Evolutionary conservation across 2,888 invertebrate species (phyloP).

Genomic region (Laothoe populi): DNA sequence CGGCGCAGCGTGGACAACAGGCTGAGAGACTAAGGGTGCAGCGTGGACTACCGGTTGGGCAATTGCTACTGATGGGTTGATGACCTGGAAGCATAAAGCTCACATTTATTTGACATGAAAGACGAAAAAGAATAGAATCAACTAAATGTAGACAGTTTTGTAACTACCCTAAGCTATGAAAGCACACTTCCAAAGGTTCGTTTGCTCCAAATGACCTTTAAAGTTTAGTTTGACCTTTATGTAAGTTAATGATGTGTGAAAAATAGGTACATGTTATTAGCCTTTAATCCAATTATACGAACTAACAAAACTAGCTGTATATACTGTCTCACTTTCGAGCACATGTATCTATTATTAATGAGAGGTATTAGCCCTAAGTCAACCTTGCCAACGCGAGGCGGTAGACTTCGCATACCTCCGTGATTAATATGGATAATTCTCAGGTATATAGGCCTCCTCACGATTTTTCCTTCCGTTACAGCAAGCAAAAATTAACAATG

Average conservation of each 20-base stretch:
- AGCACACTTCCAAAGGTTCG: not conserved
- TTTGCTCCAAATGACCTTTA: not conserved
- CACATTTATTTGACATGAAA: not conserved
- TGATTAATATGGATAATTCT: too few species aligned
- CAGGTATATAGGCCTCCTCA: too few species aligned
- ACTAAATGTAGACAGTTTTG: not conserved
- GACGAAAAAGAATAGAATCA: too few species aligned
- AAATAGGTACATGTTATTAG: not conserved
- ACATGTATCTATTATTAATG: too few species aligned
- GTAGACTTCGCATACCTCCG: too few species aligned
- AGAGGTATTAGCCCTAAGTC: too few species aligned
- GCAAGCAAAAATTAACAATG: too few species aligned
- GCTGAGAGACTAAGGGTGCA: conserved; percentile 50
- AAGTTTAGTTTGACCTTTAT: not conserved
- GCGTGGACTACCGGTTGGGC: conserved; percentile 45
- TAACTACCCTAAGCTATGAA: not conserved
- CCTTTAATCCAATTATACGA: not conserved
- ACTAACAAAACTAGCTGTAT: not conserved
- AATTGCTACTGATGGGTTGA: conserved; percentile 52
- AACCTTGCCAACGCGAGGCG: too few species aligned
- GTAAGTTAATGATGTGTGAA: not conserved
- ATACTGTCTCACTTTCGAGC: too few species aligned
- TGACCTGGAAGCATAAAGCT: conserved; percentile 46
- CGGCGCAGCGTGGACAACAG: conserved; percentile 50
- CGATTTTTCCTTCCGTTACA: too few species aligned